phyloP scores from a whole-genome alignment of 2,113 vertebrate species.

The Chrysemys picta region DNA sequence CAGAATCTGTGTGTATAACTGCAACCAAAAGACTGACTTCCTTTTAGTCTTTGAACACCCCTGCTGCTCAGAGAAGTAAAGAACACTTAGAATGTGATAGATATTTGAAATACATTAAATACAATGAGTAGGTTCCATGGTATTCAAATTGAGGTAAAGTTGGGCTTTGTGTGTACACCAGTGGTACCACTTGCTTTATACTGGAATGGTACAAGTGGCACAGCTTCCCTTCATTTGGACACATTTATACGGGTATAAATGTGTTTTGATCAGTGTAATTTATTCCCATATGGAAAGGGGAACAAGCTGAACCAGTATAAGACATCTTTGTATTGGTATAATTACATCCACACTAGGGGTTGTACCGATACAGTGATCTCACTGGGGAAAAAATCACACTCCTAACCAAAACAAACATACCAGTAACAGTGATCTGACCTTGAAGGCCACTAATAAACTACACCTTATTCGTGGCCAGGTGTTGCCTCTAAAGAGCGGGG shows the following conservation, averaged over 20 bases:
- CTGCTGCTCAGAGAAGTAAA: neutral
- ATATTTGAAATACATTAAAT: neutral
- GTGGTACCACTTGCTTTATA: neutral
- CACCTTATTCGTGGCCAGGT: neutral
- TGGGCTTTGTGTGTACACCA: neutral
- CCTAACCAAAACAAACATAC: neutral
- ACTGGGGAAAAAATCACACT: neutral
- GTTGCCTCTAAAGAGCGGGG: neutral
- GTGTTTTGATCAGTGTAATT: neutral
- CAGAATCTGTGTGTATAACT: neutral
- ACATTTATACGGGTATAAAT: neutral
- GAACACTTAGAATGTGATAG: neutral
- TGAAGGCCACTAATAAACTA: neutral
- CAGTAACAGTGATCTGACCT: neutral
- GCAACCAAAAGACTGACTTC: neutral
- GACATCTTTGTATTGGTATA: neutral
- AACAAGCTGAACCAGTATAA: neutral
- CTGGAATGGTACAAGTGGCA: neutral
- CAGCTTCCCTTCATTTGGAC: neutral
- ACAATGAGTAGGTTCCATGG: neutral
- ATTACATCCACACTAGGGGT: neutral
- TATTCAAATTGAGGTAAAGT: neutral
- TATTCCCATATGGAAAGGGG: neutral
- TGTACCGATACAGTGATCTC: neutral
- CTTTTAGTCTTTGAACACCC: neutral